Percentiles rank a stretch among this genome's conserved stretches.
Evolutionary conservation across 2,888 invertebrate genomes (phyloP).

Genomic region (Agriopis aurantiaria): DNA sequence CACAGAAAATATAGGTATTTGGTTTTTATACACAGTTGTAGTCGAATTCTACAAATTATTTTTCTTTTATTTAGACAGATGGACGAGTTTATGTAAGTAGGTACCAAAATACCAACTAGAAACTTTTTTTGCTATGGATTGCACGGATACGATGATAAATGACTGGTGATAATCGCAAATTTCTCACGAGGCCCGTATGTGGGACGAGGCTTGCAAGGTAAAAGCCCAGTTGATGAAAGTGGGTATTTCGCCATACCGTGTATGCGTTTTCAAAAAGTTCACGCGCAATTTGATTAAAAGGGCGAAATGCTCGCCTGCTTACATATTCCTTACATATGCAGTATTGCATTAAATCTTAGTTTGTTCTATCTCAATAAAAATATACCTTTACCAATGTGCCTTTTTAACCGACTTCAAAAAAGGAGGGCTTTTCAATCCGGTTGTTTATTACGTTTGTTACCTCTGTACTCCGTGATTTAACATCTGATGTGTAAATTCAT

Average conservation of each 20-base stretch:
- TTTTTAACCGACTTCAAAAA: too few species aligned
- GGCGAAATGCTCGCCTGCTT: not conserved
- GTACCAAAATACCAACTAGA: not conserved
- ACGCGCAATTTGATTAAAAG: constrained; percentile 6
- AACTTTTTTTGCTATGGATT: constrained; percentile 1
- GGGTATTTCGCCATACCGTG: not conserved
- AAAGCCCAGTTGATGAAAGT: constrained; percentile 55
- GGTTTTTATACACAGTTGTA: too few species aligned
- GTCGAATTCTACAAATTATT: too few species aligned
- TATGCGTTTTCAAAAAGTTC: constrained; percentile 10
- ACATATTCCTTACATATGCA: not conserved
- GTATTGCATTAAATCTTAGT: not conserved
- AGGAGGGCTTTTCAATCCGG: too few species aligned
- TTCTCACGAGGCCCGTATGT: constrained; percentile 52
- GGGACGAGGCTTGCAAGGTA: constrained; percentile 63
- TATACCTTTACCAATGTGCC: too few species aligned
- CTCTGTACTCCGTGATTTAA: too few species aligned
- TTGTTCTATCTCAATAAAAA: not conserved
- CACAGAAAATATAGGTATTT: too few species aligned
- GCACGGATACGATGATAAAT: constrained; percentile 19
- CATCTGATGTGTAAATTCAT: too few species aligned
- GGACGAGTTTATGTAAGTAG: too few species aligned
- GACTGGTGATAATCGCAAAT: constrained; percentile 36
- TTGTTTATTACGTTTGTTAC: too few species aligned
- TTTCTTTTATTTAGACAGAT: too few species aligned